Evolutionary conservation across 2,888 invertebrate genomes (phyloP), one percentile per base, ranked within the genome.

Genomic region (Meiosimyza platycephala): DNA sequence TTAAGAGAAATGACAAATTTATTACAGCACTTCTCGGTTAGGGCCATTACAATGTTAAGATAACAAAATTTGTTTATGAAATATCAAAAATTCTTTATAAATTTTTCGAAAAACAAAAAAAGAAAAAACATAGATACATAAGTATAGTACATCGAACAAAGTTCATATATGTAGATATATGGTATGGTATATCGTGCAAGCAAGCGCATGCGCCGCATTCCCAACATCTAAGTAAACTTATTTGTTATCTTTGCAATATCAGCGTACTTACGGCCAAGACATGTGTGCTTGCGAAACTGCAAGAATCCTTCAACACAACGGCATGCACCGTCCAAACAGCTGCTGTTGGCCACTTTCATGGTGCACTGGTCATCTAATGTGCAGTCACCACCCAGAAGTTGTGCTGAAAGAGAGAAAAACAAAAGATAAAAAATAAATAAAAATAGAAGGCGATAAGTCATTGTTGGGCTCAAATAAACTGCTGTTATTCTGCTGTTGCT

Each of bases 231-330:
- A 15, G 22, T 15, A 22, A 64, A 64, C 51, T 50, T 51, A 64
- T 22, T 51, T 22, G 64, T 28, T 64, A 64, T 64, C 13, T 64
- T 64, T 64, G 51, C 64, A 64, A 64, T 64, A 50, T 64, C 64
- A 40, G 51, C 51, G 33, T 87, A 93, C 95, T 94, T 91, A 96
- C 96, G 95, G 85, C 93, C 93, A 71, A 96, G 90, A 85, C 96
- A 96, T 57, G 95, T 96, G 86, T 96, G 96, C 84, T 94, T 93
- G 83, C 95, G 91, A 89, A 95, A 95, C 86, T 95, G 95, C 76
- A 96, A 89, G 88, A 93, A 95, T 78, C 95, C 95, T 81, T 93
- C 93, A 73, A 93, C 92, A 87, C 96, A 96, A 59, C 93, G 92
- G 84, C 96, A 96, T 64, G 93, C 92, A 52, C 94, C 94, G 73